These are phyloP conservation scores for Cairina moschata DNA, from an alignment of 2,113 vertebrate species.

Conservation along the genomic window DNA sequence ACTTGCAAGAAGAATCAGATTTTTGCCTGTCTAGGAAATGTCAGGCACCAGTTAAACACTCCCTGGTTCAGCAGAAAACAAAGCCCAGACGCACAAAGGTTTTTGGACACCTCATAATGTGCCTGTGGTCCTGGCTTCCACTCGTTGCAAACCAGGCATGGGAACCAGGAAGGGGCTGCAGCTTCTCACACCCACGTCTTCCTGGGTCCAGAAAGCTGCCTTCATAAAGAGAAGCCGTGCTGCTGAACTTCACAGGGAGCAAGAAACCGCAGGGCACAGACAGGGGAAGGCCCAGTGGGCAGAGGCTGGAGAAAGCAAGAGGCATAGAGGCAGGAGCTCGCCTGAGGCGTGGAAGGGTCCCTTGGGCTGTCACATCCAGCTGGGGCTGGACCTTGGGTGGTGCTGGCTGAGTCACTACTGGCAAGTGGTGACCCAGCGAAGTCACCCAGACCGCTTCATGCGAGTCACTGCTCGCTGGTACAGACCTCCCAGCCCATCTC, in stretches of 20 bases:
- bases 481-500: constrained; percentile 30
- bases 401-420: background rate
- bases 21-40: background rate
- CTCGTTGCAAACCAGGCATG: background rate
- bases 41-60: background rate
- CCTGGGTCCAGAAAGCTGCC: background rate
- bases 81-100: background rate
- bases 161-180: background rate
- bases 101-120: background rate
- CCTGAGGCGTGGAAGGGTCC: background rate
- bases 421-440: background rate
- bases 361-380: background rate
- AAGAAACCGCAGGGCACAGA: background rate
- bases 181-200: background rate
- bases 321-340: background rate
- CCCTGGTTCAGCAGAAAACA: background rate
- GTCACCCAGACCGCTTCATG: background rate
- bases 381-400: background rate
- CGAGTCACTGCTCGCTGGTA: background rate
- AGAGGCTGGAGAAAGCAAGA: background rate
- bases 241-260: background rate
- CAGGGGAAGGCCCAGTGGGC: background rate
- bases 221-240: background rate
- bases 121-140: background rate
- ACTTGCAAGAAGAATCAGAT: background rate